Conservation (phyloP, 2,888 invertebrate species). For the Ochropleura plecta region DNA sequence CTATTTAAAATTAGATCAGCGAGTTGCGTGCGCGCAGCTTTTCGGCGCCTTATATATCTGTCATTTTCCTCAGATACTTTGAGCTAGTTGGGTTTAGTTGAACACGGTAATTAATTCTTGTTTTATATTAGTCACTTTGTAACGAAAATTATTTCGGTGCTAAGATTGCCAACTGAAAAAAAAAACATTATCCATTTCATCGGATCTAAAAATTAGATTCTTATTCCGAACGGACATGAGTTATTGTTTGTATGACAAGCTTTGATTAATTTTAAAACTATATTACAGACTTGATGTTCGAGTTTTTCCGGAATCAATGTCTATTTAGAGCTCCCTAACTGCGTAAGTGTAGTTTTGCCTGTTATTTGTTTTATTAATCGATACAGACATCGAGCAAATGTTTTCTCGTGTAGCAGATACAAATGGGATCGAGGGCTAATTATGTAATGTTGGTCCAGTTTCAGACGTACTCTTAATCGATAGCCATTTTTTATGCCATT, state of each 20-base stretch:
- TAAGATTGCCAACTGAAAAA: conserved; percentile 49
- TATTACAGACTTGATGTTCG: conserved; percentile 48
- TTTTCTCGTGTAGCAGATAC: conserved; percentile 77
- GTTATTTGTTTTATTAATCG: conserved; percentile 78
- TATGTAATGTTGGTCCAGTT: conserved; percentile 76
- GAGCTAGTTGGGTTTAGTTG: conserved; percentile 61
- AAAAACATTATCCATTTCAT: conserved; percentile 36
- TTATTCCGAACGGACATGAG: conserved; percentile 49
- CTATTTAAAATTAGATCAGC: conserved; percentile 88
- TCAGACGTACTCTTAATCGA: conserved; percentile 72
- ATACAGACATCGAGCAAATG: conserved; percentile 77
- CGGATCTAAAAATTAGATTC: conserved; percentile 48
- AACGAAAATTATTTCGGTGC: conserved; percentile 39
- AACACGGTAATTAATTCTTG: conserved; percentile 60
- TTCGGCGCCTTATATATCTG: conserved; percentile 84
- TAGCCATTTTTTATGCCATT: conserved; percentile 71
- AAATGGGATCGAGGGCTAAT: conserved; percentile 76
- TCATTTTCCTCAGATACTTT: conserved; percentile 82
- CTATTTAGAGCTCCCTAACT: conserved; percentile 65
- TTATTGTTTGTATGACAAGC: conserved; percentile 65
- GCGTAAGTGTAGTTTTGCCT: conserved; percentile 69
- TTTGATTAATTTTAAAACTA: conserved; percentile 65
- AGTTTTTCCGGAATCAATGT: conserved; percentile 56
- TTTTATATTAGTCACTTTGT: conserved; percentile 52
- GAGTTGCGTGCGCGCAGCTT: conserved; percentile 79